phyloP scores from a whole-genome alignment of 2,888 invertebrate species.

The Cantharis rustica region DNA sequence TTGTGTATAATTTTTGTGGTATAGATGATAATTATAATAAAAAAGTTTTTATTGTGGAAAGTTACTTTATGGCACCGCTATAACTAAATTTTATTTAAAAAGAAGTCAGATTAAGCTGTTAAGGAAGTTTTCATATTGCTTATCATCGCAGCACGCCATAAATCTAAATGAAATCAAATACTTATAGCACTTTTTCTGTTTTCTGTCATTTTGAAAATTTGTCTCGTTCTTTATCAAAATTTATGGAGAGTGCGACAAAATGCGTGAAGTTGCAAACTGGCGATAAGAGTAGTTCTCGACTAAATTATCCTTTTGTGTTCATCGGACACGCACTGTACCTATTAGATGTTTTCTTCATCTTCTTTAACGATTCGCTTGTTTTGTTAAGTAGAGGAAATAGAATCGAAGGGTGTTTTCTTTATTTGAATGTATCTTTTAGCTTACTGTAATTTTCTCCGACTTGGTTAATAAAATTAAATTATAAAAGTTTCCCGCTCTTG shows the following conservation, averaged over 20 bases:
- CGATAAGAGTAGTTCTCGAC: conserved; percentile 4
- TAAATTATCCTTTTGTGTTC: conserved; percentile 6
- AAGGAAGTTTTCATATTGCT: neutral
- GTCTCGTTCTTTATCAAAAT: conserved; percentile 9
- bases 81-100: neutral
- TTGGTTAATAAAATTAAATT: neutral
- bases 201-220: conserved; percentile 10
- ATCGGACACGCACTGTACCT: neutral
- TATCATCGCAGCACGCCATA: neutral
- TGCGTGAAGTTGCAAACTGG: conserved; percentile 15
- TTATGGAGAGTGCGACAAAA: conserved; percentile 19
- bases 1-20: neutral
- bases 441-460: neutral
- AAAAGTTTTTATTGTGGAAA: neutral
- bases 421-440: neutral
- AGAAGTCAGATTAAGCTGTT: neutral
- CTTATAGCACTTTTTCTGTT: conserved; percentile 3
- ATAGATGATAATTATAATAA: neutral
- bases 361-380: neutral
- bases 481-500: neutral
- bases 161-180: neutral
- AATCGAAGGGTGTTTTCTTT: neutral
- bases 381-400: neutral
- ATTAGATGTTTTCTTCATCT: conserved; percentile 1
- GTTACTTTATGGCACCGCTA: neutral